Evolutionary conservation across 1,140 invertebrate genomes (phyloP).

Genomic region (Pachyrhynchus sulphureomaculatus): DNA sequence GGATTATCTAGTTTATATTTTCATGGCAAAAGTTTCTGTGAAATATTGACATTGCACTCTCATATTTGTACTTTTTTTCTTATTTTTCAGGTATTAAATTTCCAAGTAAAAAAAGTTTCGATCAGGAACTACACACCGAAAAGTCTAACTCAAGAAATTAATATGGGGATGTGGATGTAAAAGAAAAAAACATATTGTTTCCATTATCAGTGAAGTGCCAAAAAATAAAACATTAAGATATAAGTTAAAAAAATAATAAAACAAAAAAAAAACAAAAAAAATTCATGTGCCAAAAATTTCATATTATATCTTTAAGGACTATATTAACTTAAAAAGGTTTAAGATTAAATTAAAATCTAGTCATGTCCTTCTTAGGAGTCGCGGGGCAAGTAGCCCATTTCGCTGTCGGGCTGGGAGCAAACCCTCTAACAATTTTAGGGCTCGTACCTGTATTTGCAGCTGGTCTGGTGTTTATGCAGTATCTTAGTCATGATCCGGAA

Average conservation of each 20-base stretch:
- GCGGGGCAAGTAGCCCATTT: slow-evolving; percentile 38
- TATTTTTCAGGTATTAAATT: slow-evolving; percentile 22
- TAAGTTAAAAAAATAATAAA: neutral
- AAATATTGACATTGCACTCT: no score
- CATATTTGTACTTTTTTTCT: no score
- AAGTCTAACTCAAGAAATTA: slow-evolving; percentile 56
- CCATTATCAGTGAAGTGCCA: no score
- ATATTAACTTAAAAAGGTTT: no score
- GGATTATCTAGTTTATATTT: no score
- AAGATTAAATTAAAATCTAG: no score
- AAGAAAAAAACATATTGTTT: no score
- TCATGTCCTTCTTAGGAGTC: slow-evolving; percentile 36
- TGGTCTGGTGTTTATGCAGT: slow-evolving; percentile 77
- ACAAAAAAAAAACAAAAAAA: neutral
- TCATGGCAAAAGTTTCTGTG: no score
- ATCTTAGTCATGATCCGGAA: slow-evolving; percentile 80
- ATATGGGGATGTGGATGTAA: slow-evolving; percentile 51
- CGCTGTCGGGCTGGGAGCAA: slow-evolving; percentile 43
- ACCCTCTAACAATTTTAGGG: slow-evolving; percentile 63
- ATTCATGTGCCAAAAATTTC: neutral
- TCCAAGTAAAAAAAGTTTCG: slow-evolving; percentile 50
- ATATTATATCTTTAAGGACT: no score
- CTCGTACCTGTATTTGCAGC: slow-evolving; percentile 77
- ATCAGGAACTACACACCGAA: slow-evolving; percentile 69
- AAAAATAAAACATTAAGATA: neutral